Evolutionary conservation across 2,888 invertebrate genomes (phyloP).

Genomic region (Athalia circularis): DNA sequence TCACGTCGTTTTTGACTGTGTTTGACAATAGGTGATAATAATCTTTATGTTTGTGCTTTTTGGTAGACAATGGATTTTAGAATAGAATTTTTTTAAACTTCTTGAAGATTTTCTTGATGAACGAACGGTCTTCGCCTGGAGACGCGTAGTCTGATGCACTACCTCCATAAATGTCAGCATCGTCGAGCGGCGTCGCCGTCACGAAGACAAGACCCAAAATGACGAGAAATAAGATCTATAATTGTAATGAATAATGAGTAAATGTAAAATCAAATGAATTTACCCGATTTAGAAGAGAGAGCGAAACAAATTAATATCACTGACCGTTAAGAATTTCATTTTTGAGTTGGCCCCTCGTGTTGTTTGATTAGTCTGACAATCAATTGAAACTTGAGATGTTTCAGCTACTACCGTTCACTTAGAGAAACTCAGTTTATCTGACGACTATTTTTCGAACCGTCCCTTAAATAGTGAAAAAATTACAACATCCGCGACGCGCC

Average conservation of each 20-base stretch:
- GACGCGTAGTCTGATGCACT: slow-evolving; percentile 4
- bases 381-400: background rate
- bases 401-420: background rate
- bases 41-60: background rate
- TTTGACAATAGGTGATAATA: no score
- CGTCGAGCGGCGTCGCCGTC: slow-evolving; percentile 30
- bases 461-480: slow-evolving; percentile 21
- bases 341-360: background rate
- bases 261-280: background rate
- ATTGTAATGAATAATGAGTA: slow-evolving; percentile 2
- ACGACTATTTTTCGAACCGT: slow-evolving; percentile 35
- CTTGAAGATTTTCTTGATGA: slow-evolving; percentile 38
- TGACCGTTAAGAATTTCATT: slow-evolving; percentile 44
- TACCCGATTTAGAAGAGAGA: no score
- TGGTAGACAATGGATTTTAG: background rate
- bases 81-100: slow-evolving; percentile 44
- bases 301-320: background rate
- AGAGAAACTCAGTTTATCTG: slow-evolving; percentile 7
- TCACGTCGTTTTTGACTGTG: no score
- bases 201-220: slow-evolving; percentile 31
- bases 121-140: slow-evolving; percentile 15
- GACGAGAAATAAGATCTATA: slow-evolving; percentile 37
- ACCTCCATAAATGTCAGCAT: slow-evolving; percentile 5
- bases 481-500: background rate
- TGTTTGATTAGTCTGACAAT: no score